phyloP scores from a whole-genome alignment of 2,113 vertebrate species.

The Zosterops borbonicus region DNA sequence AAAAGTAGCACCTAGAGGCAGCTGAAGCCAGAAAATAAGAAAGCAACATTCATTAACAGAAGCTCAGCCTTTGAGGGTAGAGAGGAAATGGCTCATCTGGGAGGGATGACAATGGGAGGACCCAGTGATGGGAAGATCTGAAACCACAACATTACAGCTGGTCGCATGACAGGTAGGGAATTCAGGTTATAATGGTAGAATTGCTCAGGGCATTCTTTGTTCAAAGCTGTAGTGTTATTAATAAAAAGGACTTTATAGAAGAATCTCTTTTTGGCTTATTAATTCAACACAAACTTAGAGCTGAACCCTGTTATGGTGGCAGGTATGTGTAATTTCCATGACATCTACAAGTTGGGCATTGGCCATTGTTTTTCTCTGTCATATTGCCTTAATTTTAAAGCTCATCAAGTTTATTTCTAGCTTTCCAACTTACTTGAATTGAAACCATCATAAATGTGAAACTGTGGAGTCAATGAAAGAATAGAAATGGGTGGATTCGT shows the following conservation, averaged over 20 bases:
- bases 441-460: not conserved
- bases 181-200: not conserved
- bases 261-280: not conserved
- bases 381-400: not conserved
- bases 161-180: rapidly evolving
- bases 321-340: not conserved
- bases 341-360: not conserved
- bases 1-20: not conserved
- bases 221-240: not conserved
- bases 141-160: not conserved
- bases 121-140: not conserved
- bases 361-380: not conserved
- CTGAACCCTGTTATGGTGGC: not conserved
- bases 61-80: not conserved
- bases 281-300: not conserved
- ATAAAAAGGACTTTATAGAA: not conserved
- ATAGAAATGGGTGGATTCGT: not conserved
- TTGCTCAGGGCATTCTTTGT: not conserved
- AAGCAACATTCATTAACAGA: not conserved
- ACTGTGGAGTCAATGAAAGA: not conserved
- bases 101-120: not conserved
- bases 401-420: not conserved
- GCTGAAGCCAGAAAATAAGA: not conserved
- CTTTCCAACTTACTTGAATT: not conserved
- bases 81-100: not conserved